Evolutionary conservation across 1,140 invertebrate species (phyloP).

Genomic region (Parapsyche elsis): DNA sequence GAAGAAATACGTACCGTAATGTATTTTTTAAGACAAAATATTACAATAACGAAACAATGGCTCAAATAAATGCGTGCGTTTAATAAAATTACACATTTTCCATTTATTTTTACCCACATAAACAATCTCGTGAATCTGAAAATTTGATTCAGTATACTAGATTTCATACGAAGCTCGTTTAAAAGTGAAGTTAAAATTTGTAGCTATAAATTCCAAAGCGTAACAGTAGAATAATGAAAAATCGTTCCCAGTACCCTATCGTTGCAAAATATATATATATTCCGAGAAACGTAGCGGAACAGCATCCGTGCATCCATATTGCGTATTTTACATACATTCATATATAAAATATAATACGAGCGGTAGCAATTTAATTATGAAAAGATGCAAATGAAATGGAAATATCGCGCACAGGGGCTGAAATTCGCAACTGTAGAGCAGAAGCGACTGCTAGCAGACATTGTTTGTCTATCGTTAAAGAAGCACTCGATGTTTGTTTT

Average conservation of each 20-base stretch:
- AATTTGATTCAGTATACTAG: too few species aligned
- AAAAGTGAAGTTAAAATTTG: too few species aligned
- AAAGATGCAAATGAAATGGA: conserved; percentile 17
- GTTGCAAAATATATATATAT: neutral
- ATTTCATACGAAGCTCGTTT: too few species aligned
- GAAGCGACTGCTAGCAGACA: neutral
- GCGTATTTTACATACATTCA: neutral
- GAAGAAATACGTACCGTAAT: too few species aligned
- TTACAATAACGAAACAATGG: too few species aligned
- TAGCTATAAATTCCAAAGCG: neutral
- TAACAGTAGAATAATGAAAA: neutral
- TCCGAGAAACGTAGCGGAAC: neutral
- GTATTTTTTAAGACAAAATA: too few species aligned
- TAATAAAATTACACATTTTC: too few species aligned
- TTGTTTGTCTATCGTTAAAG: conserved; percentile 25
- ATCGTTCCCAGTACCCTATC: too few species aligned
- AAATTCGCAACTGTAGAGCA: neutral
- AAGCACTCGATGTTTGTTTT: conserved; percentile 17
- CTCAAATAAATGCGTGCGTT: too few species aligned
- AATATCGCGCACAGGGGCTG: neutral
- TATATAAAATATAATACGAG: neutral
- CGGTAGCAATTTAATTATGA: conserved; percentile 17
- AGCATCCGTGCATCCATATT: neutral
- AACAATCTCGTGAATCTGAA: too few species aligned
- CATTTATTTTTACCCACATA: too few species aligned